Conservation (phyloP, 2,888 invertebrate species). For the Sinohyriopsis cumingii region DNA sequence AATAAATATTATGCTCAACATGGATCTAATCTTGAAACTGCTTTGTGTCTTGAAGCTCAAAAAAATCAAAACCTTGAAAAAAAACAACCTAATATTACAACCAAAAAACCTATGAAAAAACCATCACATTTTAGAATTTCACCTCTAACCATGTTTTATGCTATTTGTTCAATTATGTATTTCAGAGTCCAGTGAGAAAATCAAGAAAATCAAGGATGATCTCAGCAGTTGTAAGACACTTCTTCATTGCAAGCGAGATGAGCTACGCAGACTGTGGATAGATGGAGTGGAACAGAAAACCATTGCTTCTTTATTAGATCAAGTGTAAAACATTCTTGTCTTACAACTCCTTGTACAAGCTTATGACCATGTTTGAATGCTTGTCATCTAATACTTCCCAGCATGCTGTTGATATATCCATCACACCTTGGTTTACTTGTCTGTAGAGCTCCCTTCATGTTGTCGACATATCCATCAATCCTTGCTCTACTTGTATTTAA, state of each 20-base stretch:
- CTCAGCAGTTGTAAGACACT: slow-evolving; percentile 87
- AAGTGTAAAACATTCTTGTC: slow-evolving; percentile 80
- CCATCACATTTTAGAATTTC: background rate
- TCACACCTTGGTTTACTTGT: too few species aligned
- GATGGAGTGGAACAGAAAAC: slow-evolving; percentile 97
- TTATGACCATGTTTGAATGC: background rate
- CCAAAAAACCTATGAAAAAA: background rate
- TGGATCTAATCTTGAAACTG: too few species aligned
- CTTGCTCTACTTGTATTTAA: too few species aligned
- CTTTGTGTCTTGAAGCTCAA: background rate
- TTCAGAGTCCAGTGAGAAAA: slow-evolving; percentile 81
- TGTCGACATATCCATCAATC: too few species aligned
- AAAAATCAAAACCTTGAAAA: background rate
- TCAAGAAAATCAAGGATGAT: slow-evolving; percentile 85
- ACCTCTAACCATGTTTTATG: background rate
- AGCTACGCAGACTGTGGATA: slow-evolving; percentile 92
- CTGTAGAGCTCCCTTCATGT: too few species aligned
- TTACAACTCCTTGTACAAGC: background rate
- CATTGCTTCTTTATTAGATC: slow-evolving; percentile 88
- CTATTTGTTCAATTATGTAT: slow-evolving; percentile 8
- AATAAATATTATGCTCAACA: too few species aligned
- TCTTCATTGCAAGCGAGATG: slow-evolving; percentile 91
- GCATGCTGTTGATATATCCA: too few species aligned
- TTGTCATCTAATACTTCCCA: too few species aligned
- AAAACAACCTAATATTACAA: background rate